Evolutionary conservation across 1,140 invertebrate genomes (phyloP), one percentile per base, ranked within the genome.

Genomic region (Drosophila triauraria): DNA sequence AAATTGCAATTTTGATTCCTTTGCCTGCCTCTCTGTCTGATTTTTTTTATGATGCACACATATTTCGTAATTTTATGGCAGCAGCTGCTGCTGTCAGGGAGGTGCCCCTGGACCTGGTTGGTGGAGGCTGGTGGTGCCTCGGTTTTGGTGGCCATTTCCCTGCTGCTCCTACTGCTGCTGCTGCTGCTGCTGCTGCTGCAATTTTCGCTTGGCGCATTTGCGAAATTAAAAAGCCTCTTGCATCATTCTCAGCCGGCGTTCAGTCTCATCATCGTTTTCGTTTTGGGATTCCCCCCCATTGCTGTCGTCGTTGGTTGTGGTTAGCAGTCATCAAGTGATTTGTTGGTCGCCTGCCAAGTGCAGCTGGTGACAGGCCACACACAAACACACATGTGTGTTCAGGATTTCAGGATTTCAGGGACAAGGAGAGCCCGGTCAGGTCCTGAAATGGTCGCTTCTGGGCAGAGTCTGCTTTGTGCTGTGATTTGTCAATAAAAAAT

Each of bases 171-270:
- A 35, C 32, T 35, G 8, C 32, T 35, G 32, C 8, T 35, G 32
- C 32, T 35, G 32, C 8, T 35, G 32, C 32, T 35, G 23, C 47
- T 67, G 63, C 42, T 59, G 35, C 27, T 64, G 54, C 32, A 68
- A 53, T 69, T 70, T 70, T 69, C 40, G 67, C 51, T 69, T 56
- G 84, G 53, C 62, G 75, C 85, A 88, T 88, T 88, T 88, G 78
- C 75, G 47, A 88, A 88, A 88, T 88, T 88, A 90, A 88, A 88
- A 88, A 78, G 70, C 78, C 53, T 70, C 84, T 80, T 68, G 74
- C 82, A 85, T 87, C 87, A 87, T 87, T 82, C 76, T 65, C 64
- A 74, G 60, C 68, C 67, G 32, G 51, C 51, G 53, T 40, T 54
- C 32, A 38, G 51, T 54, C 53, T 48, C 78, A 77, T 44, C 62